A percentile compares a stretch with the other conserved stretches of the same genome.
Conservation (phyloP, 2,888 invertebrate genomes). For the Drosophila cognata region DNA sequence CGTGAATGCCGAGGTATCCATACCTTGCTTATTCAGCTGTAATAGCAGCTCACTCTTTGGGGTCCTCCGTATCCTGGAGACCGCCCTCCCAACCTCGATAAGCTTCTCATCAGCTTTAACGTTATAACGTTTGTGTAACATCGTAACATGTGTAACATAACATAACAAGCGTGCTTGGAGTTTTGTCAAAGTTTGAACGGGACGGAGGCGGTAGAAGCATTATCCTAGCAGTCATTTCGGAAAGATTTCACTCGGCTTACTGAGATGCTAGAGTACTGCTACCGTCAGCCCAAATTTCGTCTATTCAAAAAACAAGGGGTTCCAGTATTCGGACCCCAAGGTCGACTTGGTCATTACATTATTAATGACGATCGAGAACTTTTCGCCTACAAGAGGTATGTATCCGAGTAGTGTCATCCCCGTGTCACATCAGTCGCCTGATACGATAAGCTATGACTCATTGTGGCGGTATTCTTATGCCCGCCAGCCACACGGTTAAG, state of each 20-base stretch:
- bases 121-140: neutral
- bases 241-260: neutral
- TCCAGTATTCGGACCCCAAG: neutral
- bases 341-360: neutral
- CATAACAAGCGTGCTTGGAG: neutral
- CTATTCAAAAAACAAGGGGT: no score
- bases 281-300: neutral
- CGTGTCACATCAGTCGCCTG: neutral
- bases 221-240: neutral
- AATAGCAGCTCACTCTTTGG: neutral
- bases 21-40: neutral
- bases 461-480: neutral
- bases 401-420: neutral
- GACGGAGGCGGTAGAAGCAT: neutral
- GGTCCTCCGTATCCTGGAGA: neutral
- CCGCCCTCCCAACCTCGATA: neutral
- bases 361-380: neutral
- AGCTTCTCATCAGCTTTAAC: neutral
- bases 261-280: neutral
- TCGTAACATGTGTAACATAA: neutral
- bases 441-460: neutral
- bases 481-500: neutral
- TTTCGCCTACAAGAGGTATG: neutral
- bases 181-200: neutral
- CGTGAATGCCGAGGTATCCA: neutral